Conservation (phyloP, 1,140 invertebrate species). For the Patella vulgata region DNA sequence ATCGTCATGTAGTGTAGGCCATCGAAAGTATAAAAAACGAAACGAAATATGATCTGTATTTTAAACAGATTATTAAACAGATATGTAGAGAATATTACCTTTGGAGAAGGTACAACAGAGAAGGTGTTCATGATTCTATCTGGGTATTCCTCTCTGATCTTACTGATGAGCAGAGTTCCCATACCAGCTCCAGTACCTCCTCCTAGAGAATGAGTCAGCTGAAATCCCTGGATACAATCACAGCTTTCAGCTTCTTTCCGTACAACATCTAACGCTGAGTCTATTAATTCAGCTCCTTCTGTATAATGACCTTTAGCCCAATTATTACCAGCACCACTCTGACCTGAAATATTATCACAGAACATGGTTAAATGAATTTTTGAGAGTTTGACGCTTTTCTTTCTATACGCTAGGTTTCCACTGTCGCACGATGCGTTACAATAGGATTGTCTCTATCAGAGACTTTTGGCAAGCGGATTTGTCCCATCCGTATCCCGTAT, state of each 20-base stretch:
- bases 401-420: no score
- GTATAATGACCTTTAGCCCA: slow-evolving; percentile 95
- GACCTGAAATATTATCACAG: slow-evolving; percentile 46
- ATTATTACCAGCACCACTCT: slow-evolving; percentile 81
- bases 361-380: no score
- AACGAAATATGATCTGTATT: no score
- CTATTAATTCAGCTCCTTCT: slow-evolving; percentile 89
- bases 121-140: slow-evolving; percentile 94
- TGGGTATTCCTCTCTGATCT: slow-evolving; percentile 74
- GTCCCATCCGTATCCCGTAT: no score
- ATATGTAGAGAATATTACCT: no score
- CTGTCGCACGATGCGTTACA: no score
- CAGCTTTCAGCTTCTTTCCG: slow-evolving; percentile 88
- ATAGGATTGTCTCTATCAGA: no score
- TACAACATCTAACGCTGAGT: slow-evolving; percentile 81
- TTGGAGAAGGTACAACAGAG: slow-evolving; percentile 90
- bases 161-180: slow-evolving; percentile 72
- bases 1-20: no score
- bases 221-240: slow-evolving; percentile 75
- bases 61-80: no score
- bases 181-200: slow-evolving; percentile 66
- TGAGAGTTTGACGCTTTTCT: no score
- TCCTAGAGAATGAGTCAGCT: slow-evolving; percentile 77
- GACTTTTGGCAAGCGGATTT: no score
- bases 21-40: no score